These are phyloP conservation scores for Campylorhamphus procurvoides DNA, from an alignment of 2,113 vertebrate species.

Conservation along the genomic window DNA sequence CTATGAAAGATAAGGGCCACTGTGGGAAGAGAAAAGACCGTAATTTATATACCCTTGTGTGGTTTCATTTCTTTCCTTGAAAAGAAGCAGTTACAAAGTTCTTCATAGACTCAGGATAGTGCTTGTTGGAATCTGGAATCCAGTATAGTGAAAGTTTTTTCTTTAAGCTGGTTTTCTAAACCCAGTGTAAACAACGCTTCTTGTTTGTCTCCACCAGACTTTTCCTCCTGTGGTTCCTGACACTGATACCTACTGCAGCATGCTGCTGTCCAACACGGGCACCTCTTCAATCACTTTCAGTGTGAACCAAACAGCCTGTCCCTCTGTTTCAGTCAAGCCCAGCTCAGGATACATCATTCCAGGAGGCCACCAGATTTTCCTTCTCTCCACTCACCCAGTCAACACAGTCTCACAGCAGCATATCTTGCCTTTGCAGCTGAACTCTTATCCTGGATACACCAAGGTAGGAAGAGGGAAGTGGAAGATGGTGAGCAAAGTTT, in stretches of 20 bases:
- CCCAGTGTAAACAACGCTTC: not conserved
- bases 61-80: not conserved
- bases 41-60: not conserved
- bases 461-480: conserved; percentile 76
- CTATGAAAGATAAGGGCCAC: not conserved
- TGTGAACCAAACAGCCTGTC: conserved; percentile 63
- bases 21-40: not conserved
- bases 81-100: not conserved
- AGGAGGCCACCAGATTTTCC: conserved; percentile 85
- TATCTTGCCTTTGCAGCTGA: conserved; percentile 81
- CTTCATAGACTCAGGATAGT: not conserved
- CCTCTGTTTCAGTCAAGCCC: conserved; percentile 77
- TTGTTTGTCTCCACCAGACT: conserved; percentile 67
- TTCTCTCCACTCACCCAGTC: conserved; percentile 77
- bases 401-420: conserved; percentile 70
- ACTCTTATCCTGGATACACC: conserved; percentile 77
- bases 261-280: conserved; percentile 83
- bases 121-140: not conserved
- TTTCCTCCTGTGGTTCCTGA: conserved; percentile 80
- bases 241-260: conserved; percentile 72
- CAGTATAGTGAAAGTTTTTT: not conserved
- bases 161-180: not conserved
- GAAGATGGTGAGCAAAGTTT: not conserved
- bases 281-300: conserved; percentile 80
- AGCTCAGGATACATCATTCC: conserved; percentile 79